Percentiles rank a stretch among this genome's conserved stretches.
Conservation (phyloP, 2,888 invertebrate species). For the Keiferia lycopersicella region DNA sequence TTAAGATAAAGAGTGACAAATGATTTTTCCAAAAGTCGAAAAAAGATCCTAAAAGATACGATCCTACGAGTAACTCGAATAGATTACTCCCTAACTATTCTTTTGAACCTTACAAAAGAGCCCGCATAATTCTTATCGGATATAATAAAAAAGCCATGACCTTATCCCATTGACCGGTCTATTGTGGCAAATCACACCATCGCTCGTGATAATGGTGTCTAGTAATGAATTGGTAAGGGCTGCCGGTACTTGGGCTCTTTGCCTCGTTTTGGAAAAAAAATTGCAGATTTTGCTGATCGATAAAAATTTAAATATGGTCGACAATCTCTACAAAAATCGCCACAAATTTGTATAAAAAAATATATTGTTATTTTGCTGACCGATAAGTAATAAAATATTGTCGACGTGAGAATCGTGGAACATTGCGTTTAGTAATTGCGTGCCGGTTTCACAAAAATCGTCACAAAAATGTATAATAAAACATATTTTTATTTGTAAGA, state of each 20-base stretch:
- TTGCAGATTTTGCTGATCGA: constrained; percentile 20
- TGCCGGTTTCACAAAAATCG: no score
- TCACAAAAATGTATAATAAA: no score
- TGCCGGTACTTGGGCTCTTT: constrained; percentile 1
- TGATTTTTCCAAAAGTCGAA: background rate
- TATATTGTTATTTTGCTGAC: no score
- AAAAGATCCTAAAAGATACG: constrained; percentile 6
- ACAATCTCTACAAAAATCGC: no score
- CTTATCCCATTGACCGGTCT: constrained; percentile 57
- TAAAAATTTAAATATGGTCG: no score
- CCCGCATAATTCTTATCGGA: constrained; percentile 68
- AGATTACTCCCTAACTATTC: constrained; percentile 20
- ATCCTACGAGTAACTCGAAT: constrained; percentile 3
- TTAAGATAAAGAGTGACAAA: background rate
- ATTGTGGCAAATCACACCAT: constrained; percentile 61
- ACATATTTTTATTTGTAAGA: no score
- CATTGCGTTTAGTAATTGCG: background rate
- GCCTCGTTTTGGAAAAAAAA: constrained; percentile 3
- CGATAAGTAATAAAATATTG: background rate
- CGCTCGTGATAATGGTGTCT: constrained; percentile 41
- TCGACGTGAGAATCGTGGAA: no score
- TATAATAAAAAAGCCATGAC: constrained; percentile 68
- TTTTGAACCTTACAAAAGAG: constrained; percentile 36
- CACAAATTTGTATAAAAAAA: no score
- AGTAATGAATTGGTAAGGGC: constrained; percentile 31